Evolutionary conservation across 37 sponge, comb jelly and placozoan genomes (phyloP).

Genomic region (Aphrocallistes beatrix): DNA sequence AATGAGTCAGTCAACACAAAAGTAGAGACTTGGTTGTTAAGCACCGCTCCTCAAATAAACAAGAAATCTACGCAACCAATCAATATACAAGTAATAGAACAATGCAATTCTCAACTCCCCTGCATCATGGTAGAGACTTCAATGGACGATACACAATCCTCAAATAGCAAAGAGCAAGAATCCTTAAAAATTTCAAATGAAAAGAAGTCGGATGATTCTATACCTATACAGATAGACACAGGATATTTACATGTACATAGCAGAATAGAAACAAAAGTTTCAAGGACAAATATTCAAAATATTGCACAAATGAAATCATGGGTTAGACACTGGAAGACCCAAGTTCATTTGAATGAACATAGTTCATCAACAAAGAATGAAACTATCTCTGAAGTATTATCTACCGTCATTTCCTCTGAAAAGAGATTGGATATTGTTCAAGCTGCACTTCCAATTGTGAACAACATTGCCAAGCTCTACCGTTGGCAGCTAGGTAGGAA

Average conservation of each 20-base stretch:
- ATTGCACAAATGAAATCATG: neutral
- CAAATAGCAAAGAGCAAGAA: neutral
- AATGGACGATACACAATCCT: neutral
- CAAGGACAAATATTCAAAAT: neutral
- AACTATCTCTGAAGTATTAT: neutral
- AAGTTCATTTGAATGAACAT: neutral
- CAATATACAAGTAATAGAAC: neutral
- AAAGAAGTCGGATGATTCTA: too few species aligned
- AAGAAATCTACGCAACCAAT: neutral
- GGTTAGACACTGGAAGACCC: constrained; percentile 12
- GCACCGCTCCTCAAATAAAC: neutral
- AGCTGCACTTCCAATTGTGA: neutral
- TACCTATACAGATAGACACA: too few species aligned
- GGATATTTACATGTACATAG: too few species aligned
- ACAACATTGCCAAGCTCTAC: neutral
- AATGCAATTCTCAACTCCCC: too few species aligned
- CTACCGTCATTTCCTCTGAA: neutral
- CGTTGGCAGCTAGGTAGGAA: neutral
- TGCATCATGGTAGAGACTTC: neutral
- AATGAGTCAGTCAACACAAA: neutral
- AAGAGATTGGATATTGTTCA: neutral
- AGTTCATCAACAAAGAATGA: neutral
- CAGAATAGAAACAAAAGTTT: neutral
- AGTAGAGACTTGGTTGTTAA: neutral
- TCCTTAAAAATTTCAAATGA: too few species aligned